These are phyloP conservation scores for Phocides pigmalion DNA, from an alignment of 1,140 invertebrate genomes.

Conservation along the genomic window DNA sequence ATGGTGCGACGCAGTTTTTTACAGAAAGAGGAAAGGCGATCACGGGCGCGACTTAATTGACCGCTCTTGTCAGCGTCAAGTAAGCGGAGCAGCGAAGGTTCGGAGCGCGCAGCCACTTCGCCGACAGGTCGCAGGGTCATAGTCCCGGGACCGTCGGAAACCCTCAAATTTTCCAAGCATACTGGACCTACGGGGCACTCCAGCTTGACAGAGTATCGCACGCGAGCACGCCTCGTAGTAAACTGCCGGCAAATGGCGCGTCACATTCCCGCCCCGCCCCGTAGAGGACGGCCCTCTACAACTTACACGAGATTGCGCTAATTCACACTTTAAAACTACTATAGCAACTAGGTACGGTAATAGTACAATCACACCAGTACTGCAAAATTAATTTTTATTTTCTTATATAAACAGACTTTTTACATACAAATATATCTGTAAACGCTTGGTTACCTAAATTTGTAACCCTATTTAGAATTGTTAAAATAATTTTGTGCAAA, in stretches of 20 bases:
- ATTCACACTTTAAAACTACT: conserved; percentile 55
- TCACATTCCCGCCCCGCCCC: conserved; percentile 51
- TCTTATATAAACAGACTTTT: not conserved
- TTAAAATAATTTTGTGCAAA: too few species aligned
- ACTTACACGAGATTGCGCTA: conserved; percentile 54
- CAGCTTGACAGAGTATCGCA: conserved; percentile 74
- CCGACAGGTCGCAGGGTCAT: conserved; percentile 66
- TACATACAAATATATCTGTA: too few species aligned
- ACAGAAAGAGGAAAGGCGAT: conserved; percentile 76
- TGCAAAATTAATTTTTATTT: not conserved
- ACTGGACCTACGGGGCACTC: conserved; percentile 72
- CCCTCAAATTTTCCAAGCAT: conserved; percentile 71
- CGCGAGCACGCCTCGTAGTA: conserved; percentile 69
- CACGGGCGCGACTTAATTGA: conserved; percentile 72
- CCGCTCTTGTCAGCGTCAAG: conserved; percentile 70
- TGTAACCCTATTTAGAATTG: too few species aligned
- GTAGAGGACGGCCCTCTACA: conserved; percentile 49
- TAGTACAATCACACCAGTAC: not conserved
- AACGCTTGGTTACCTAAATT: too few species aligned
- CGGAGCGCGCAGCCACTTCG: conserved; percentile 66
- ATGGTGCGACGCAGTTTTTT: conserved; percentile 78
- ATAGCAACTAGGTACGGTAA: not conserved
- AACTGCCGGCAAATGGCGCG: conserved; percentile 63
- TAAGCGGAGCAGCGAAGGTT: conserved; percentile 70
- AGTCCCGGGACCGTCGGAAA: conserved; percentile 56